Evolutionary conservation across 35 echinoderm and acorn worm species (phyloP), one percentile per base, ranked within the genome.

Genomic region (Chiridota heheva): DNA sequence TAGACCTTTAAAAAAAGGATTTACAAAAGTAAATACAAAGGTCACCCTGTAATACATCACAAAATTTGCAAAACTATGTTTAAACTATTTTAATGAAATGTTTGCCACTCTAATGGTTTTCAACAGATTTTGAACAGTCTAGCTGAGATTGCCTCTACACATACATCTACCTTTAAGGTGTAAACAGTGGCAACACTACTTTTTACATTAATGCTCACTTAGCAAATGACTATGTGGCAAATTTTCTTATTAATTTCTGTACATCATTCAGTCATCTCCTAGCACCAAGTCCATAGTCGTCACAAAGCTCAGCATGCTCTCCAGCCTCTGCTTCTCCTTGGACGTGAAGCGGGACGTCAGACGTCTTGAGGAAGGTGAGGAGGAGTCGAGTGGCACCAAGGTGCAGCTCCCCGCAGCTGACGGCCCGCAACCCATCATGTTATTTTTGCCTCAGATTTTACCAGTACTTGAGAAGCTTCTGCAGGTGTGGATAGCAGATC

Each of bases 381-480:
- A 44, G 28, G 88, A 70, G n/a, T 28, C 27, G 36, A 72, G 65
- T 46, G 42, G 22, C 75, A 64, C 48, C 63, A 78, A 76, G 40
- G 27, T 60, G 27, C 61, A 72, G 40, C 39, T 53, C 35, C 68
- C 78, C 60, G 67, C 53, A 3, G 43, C 76, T 33, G 67, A 78
- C 31, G 88, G 86, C 20, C 90, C 95, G n/a, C 95, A 98, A 69
- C 95, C 95, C 35, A 89, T 98, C 0, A 67, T 88, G 6, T 51
- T 98, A 15, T 84, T 98, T 57, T 81, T 98, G 37, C 88, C 86
- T 53, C 80, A 87, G 39, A 82, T 88, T 0, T 69, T 98, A 16
- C 95, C 95, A 1, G 86, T 98, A 22, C 49, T 98, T 31, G 83
- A 98, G 84, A 91, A 98, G 36, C 34, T 98, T 1, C 63, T 97